phyloP scores from a whole-genome alignment of 1,140 invertebrate genomes.

The Bombus impatiens region DNA sequence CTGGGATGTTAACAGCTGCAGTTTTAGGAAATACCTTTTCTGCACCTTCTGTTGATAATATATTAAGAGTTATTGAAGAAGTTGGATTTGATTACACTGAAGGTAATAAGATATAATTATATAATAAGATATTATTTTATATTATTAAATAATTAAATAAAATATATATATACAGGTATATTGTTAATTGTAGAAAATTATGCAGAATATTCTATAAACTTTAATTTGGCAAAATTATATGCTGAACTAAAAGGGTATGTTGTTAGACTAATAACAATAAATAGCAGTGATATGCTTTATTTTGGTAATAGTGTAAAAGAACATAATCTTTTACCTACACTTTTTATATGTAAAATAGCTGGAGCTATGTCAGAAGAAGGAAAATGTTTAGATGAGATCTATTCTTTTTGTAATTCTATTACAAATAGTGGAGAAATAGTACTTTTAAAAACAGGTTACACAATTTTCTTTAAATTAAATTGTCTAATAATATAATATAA shows the following conservation, averaged over 20 bases:
- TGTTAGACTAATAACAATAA: conserved; percentile 67
- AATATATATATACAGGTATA: conserved; percentile 77
- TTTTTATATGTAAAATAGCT: conserved; percentile 86
- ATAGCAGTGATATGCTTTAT: background rate
- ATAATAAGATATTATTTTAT: conserved; percentile 32
- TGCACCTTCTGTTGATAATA: conserved; percentile 60
- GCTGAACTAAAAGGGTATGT: conserved; percentile 81
- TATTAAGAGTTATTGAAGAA: conserved; percentile 66
- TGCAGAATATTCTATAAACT: conserved; percentile 86
- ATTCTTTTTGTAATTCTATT: conserved; percentile 70
- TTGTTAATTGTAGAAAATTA: conserved; percentile 86
- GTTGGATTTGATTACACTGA: conserved; percentile 56
- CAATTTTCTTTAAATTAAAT: background rate
- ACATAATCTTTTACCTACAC: conserved; percentile 84
- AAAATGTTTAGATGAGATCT: conserved; percentile 81
- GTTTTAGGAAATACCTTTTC: conserved; percentile 85
- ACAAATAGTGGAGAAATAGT: conserved; percentile 62
- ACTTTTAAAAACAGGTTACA: conserved; percentile 65
- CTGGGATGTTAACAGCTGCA: conserved; percentile 87
- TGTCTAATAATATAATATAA: background rate
- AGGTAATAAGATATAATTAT: conserved; percentile 48
- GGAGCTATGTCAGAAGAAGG: conserved; percentile 87
- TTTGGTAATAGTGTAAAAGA: conserved; percentile 70
- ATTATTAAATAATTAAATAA: conserved; percentile 3
- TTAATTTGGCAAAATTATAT: conserved; percentile 84